phyloP scores from a whole-genome alignment of 2,797 vertebrate genomes.

The Setipinna tenuifilis region DNA sequence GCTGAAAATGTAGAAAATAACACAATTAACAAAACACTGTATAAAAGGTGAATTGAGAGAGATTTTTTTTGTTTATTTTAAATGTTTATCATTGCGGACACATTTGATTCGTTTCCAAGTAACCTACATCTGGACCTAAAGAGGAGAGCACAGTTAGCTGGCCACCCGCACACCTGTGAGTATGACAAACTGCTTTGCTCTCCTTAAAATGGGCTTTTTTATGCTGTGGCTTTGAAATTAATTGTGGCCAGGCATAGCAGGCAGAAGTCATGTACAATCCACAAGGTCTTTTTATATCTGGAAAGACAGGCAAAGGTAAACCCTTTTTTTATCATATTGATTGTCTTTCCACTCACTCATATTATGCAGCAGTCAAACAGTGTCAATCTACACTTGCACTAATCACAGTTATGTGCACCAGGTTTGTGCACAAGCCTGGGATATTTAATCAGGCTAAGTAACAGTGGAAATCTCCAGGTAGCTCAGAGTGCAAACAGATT shows the following conservation, averaged over 20 bases:
- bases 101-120: neutral
- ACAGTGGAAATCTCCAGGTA: slow-evolving; percentile 18
- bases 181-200: slow-evolving; percentile 19
- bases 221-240: neutral
- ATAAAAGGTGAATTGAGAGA: no score
- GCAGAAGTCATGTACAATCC: neutral
- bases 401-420: neutral
- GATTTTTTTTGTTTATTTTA: no score
- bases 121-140: neutral
- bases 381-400: slow-evolving; percentile 8
- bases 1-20: no score
- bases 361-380: slow-evolving; percentile 1
- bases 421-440: neutral
- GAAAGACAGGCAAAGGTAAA: neutral
- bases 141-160: neutral
- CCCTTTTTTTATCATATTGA: neutral
- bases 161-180: slow-evolving; percentile 11
- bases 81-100: neutral
- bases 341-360: neutral
- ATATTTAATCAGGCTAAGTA: slow-evolving; percentile 17
- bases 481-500: slow-evolving; percentile 15
- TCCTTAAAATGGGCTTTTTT: neutral
- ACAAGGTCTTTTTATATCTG: neutral
- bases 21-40: no score
- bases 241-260: neutral